phyloP scores from a whole-genome alignment of 2,113 vertebrate genomes.

The Antennarius striatus region DNA sequence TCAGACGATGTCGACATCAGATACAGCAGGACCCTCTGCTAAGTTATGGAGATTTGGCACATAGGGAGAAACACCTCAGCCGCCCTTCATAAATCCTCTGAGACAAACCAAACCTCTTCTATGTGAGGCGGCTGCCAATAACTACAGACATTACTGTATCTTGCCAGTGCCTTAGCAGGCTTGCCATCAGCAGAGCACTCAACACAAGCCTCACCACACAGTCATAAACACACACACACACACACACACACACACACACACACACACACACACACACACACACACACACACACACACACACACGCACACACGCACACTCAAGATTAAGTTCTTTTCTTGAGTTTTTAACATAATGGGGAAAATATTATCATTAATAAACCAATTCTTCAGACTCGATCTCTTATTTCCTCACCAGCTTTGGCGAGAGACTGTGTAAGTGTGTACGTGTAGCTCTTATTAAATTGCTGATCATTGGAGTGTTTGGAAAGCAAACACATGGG shows the following conservation, averaged over 20 bases:
- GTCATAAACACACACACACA: too few relatives aligned
- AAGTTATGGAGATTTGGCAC: too few relatives aligned
- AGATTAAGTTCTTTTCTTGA: slow-evolving; percentile 5
- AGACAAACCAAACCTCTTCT: too few relatives aligned
- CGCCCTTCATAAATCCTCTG: too few relatives aligned
- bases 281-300: too few relatives aligned
- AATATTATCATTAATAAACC: slow-evolving; percentile 58
- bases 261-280: too few relatives aligned
- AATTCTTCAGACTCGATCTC: slow-evolving; percentile 44
- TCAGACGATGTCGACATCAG: too few relatives aligned
- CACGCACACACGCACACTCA: too few relatives aligned
- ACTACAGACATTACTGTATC: slow-evolving; percentile 9
- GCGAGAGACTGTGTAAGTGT: slow-evolving; percentile 14
- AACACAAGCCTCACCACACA: slow-evolving; percentile 11
- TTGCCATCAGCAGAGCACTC: slow-evolving; percentile 20
- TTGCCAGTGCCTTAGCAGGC: slow-evolving; percentile 2
- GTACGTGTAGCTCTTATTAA: slow-evolving; percentile 40
- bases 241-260: too few relatives aligned
- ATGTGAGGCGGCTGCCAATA: not conserved
- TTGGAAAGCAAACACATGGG: slow-evolving; percentile 63
- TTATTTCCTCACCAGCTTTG: slow-evolving; percentile 35
- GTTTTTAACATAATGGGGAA: slow-evolving; percentile 31
- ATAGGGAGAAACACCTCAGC: too few relatives aligned
- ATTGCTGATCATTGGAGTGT: slow-evolving; percentile 61
- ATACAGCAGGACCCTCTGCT: too few relatives aligned